Evolutionary conservation across 2,888 invertebrate species (phyloP).

Genomic region (Colletes collaris): DNA sequence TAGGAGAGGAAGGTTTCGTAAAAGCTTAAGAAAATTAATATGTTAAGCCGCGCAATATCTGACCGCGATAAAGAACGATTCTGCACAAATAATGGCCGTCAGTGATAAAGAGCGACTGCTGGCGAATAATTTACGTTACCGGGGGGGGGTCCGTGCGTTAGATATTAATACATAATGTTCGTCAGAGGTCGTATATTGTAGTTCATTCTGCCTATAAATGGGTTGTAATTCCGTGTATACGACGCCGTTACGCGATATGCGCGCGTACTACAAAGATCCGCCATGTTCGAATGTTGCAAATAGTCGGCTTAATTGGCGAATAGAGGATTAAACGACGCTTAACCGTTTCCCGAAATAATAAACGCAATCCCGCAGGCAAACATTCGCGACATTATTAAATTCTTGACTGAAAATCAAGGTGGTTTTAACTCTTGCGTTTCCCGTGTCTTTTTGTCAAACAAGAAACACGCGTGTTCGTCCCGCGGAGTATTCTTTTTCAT

Average conservation of each 20-base stretch:
- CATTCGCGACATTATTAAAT: slow-evolving; percentile 5
- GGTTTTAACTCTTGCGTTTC: not conserved
- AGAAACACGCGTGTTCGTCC: not conserved
- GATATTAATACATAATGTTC: slow-evolving; percentile 34
- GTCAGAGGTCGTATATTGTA: slow-evolving; percentile 12
- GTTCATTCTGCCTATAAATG: slow-evolving; percentile 15
- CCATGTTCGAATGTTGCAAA: slow-evolving; percentile 19
- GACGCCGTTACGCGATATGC: slow-evolving; percentile 17
- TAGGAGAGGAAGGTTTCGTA: slow-evolving; percentile 7
- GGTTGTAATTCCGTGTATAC: slow-evolving; percentile 17
- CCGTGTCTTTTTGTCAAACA: not conserved
- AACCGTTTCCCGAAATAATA: slow-evolving; percentile 18
- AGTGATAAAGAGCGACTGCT: slow-evolving; percentile 9
- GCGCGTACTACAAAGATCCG: slow-evolving; percentile 3
- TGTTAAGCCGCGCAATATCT: slow-evolving; percentile 13
- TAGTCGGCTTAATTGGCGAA: slow-evolving; percentile 24
- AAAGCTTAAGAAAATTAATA: slow-evolving; percentile 23
- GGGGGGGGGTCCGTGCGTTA: slow-evolving; percentile 11
- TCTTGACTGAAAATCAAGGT: slow-evolving; percentile 6
- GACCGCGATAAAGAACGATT: slow-evolving; percentile 15
- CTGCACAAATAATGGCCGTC: not conserved
- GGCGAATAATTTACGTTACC: slow-evolving; percentile 25
- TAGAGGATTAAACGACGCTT: slow-evolving; percentile 25
- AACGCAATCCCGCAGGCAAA: not conserved
- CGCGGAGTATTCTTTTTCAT: not conserved